Evolutionary conservation across 2,797 vertebrate species (phyloP), one percentile per base, ranked within the genome.

Genomic region (Xyrichtys novacula): DNA sequence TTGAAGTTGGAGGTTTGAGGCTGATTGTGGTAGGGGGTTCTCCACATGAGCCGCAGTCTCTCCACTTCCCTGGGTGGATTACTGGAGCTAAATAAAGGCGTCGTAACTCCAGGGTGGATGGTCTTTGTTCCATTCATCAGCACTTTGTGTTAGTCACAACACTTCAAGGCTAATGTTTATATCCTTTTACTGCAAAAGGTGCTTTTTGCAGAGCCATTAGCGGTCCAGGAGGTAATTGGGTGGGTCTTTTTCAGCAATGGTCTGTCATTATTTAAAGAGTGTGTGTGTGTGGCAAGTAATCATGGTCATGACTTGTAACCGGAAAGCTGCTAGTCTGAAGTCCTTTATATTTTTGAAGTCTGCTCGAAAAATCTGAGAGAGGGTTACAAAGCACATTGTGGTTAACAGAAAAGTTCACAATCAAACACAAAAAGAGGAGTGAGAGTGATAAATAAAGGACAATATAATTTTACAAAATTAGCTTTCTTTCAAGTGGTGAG

Each of bases 181-280:
- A 69, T 69, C 63, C 58, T 58, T 78, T 88, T 81, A 74, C 82
- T 34, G 60, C 29, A 16, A 65, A 55, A 67, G 68, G 70, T 54
- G 67, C 63, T 76, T 83, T 87, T 88, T 83, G 40, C 29, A 48
- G 65, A 58, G 44, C 49, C 62, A 54, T 86, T 81, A 74, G 78
- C 86, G 82, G 75, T 78, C 68, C 61, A 56, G 38, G 42, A 65
- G 56, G 74, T 83, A 80, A 88, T 78, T 62, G 80, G 55, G 56
- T 25, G 50, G 73, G 46, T 66, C 68, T 48, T 74, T 71, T 75
- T 60, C 42, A 71, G 42, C 40, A 62, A 49, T 47, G 65, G 50
- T 72, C 78, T 89, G 68, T 92, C 78, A 90, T 91, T 91, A 90
- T 76, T 81, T 60, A 12, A 80, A 57, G 39, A 47, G 36, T 74